Percentiles rank a stretch among this genome's conserved stretches.
phyloP scores from a whole-genome alignment of 2,888 invertebrate species.

The Heteromyza rotundicornis region DNA sequence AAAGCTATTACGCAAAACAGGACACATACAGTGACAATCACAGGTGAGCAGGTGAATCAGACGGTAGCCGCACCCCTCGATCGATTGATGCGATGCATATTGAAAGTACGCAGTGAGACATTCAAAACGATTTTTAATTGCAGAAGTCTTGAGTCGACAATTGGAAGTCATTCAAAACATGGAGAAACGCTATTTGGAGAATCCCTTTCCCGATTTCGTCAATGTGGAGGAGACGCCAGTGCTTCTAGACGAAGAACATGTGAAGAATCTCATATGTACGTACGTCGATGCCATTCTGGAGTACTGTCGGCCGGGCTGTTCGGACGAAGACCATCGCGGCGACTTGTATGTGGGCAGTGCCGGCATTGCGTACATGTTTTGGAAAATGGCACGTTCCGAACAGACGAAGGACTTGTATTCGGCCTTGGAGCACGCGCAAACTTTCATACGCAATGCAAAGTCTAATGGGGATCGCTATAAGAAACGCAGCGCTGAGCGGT shows the following conservation, averaged over 20 bases:
- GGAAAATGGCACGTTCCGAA: constrained; percentile 70
- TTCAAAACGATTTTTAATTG: too few species aligned
- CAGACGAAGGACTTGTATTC: constrained; percentile 59
- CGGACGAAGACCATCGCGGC: constrained; percentile 56
- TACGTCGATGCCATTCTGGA: constrained; percentile 61
- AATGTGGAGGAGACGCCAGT: constrained; percentile 44
- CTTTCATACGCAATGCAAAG: constrained; percentile 71
- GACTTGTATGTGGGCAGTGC: constrained; percentile 62
- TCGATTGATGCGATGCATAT: too few species aligned
- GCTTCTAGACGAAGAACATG: constrained; percentile 52
- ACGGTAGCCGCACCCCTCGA: too few species aligned
- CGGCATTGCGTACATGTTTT: constrained; percentile 78
- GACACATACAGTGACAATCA: too few species aligned
- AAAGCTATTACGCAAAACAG: too few species aligned
- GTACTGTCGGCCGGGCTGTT: constrained; percentile 51
- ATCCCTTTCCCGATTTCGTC: constrained; percentile 57
- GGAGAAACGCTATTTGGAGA: constrained; percentile 59
- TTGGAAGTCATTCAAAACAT: too few species aligned
- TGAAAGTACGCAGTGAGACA: too few species aligned
- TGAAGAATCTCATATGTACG: constrained; percentile 57
- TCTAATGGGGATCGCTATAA: constrained; percentile 64
- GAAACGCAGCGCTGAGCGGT: constrained; percentile 66
- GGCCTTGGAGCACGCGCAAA: constrained; percentile 68
- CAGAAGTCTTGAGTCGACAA: too few species aligned
- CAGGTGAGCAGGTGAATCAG: too few species aligned